These are phyloP conservation scores for Perdita meconis DNA, from an alignment of 2,888 invertebrate genomes.

Conservation along the genomic window DNA sequence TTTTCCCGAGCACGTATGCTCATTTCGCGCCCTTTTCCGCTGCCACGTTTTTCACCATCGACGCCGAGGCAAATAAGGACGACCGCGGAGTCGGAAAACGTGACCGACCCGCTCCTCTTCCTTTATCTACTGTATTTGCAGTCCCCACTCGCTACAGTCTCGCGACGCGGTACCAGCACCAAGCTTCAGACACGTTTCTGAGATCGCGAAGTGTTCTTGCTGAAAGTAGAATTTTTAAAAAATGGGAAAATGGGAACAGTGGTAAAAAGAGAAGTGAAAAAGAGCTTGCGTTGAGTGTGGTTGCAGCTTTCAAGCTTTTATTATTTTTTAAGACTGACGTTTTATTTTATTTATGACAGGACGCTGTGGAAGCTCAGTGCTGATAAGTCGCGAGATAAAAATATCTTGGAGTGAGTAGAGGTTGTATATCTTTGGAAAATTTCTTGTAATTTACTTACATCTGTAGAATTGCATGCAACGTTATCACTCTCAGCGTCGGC, in stretches of 20 bases:
- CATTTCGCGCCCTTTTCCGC: constrained; percentile 25
- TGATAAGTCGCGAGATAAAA: background rate
- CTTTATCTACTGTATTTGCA: background rate
- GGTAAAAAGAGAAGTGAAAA: too few relatives aligned
- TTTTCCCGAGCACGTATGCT: constrained; percentile 28
- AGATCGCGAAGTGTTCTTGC: too few relatives aligned
- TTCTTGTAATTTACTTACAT: constrained; percentile 37
- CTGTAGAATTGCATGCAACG: constrained; percentile 17
- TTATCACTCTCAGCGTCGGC: constrained; percentile 22
- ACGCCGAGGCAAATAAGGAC: constrained; percentile 28
- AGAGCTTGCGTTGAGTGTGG: too few relatives aligned
- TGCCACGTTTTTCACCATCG: constrained; percentile 37
- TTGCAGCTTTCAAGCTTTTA: too few relatives aligned
- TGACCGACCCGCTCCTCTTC: background rate
- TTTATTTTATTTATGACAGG: too few relatives aligned
- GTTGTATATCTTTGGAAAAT: constrained; percentile 4
- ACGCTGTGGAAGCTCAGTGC: too few relatives aligned
- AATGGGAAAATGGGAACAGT: too few relatives aligned
- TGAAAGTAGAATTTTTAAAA: too few relatives aligned
- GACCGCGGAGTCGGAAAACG: constrained; percentile 5
- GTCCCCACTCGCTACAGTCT: background rate
- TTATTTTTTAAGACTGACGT: too few relatives aligned
- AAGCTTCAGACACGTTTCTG: too few relatives aligned
- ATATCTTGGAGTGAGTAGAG: background rate
- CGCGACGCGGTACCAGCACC: too few relatives aligned